Evolutionary conservation across 2,888 invertebrate genomes (phyloP).

Genomic region (Amiota communis): DNA sequence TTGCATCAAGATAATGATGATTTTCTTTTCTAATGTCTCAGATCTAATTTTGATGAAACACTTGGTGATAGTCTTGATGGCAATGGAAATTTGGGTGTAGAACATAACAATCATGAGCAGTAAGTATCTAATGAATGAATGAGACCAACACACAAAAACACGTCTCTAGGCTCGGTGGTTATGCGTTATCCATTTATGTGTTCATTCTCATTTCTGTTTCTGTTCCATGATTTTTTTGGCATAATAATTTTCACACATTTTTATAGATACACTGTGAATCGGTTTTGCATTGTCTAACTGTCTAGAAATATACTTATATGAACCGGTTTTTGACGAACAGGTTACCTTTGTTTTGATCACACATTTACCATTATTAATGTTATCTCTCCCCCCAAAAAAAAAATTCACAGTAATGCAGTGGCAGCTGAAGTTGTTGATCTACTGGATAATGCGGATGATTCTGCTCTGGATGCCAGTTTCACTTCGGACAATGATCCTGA

Average conservation of each 20-base stretch:
- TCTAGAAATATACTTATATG: slow-evolving; percentile 1
- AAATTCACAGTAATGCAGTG: slow-evolving; percentile 38
- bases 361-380: slow-evolving; percentile 13
- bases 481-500: slow-evolving; percentile 73
- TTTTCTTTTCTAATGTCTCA: slow-evolving; percentile 22
- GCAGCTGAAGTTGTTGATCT: too few species aligned
- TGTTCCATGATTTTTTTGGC: slow-evolving; percentile 15
- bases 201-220: slow-evolving; percentile 18
- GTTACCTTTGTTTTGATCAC: slow-evolving; percentile 46
- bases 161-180: background rate
- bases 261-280: slow-evolving; percentile 24
- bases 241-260: slow-evolving; percentile 31
- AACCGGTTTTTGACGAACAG: slow-evolving; percentile 48
- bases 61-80: slow-evolving; percentile 58
- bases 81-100: slow-evolving; percentile 53
- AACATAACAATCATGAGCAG: slow-evolving; percentile 38
- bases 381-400: slow-evolving; percentile 41
- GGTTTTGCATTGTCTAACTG: slow-evolving; percentile 14
- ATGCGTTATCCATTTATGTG: background rate
- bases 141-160: too few species aligned
- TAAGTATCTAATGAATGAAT: slow-evolving; percentile 40
- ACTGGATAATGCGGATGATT: slow-evolving; percentile 67
- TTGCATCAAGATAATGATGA: too few species aligned
- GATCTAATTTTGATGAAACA: slow-evolving; percentile 59
- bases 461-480: slow-evolving; percentile 62